Conservation (phyloP, 2,888 invertebrate species). For the Bimastos eiseni region DNA sequence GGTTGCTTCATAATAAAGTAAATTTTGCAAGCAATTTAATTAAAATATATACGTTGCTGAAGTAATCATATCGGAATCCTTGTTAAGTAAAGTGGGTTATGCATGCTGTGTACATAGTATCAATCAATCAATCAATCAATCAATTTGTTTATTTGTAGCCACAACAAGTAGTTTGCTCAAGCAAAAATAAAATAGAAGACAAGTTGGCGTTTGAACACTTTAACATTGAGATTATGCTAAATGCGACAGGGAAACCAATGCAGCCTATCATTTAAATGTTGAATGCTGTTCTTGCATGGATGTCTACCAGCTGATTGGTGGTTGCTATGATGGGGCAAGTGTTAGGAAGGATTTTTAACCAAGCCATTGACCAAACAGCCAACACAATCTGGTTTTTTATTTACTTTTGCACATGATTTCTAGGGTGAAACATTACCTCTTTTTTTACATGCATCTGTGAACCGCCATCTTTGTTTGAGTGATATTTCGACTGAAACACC, state of each 20-base stretch:
- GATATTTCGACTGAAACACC: background rate
- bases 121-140: too few species aligned
- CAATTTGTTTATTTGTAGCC: too few species aligned
- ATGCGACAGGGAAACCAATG: background rate
- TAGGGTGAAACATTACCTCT: background rate
- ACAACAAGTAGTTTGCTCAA: too few species aligned
- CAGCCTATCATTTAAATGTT: background rate
- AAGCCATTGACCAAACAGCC: background rate
- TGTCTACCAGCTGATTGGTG: background rate
- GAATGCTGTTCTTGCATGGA: background rate
- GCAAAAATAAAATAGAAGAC: background rate
- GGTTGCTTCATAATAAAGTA: background rate
- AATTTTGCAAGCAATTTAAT: background rate
- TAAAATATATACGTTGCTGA: background rate
- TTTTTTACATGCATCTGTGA: background rate
- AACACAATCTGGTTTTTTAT: background rate
- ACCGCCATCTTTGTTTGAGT: background rate
- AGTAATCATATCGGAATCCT: background rate
- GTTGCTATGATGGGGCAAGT: background rate
- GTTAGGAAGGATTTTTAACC: background rate
- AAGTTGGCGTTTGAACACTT: background rate
- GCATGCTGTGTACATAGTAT: background rate
- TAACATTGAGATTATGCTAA: too few species aligned
- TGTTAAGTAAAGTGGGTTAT: background rate
- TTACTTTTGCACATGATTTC: background rate